phyloP scores from a whole-genome alignment of 2,888 invertebrate species.

The Drosophila tanythrix region DNA sequence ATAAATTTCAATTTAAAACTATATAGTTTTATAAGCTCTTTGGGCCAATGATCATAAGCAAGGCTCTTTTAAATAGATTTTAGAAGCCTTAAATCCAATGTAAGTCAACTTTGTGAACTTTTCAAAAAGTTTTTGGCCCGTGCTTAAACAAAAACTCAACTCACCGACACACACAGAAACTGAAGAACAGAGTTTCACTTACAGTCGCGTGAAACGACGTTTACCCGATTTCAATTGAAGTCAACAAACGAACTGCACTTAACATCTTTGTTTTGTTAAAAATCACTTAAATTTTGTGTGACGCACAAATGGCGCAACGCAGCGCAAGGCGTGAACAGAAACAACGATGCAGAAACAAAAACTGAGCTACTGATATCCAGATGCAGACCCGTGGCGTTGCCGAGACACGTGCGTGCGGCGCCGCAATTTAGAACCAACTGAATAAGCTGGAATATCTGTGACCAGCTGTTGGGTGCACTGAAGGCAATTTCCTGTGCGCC shows the following conservation, averaged over 20 bases:
- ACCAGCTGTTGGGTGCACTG: slow-evolving; percentile 43
- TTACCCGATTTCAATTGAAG: slow-evolving; percentile 42
- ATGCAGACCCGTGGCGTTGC: slow-evolving; percentile 33
- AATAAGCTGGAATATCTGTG: slow-evolving; percentile 45
- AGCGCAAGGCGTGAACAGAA: slow-evolving; percentile 3
- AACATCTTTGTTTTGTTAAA: slow-evolving; percentile 28
- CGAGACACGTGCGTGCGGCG: slow-evolving; percentile 74
- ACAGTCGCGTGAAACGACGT: slow-evolving; percentile 7
- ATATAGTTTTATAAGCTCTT: slow-evolving; percentile 17
- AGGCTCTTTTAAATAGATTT: slow-evolving; percentile 14
- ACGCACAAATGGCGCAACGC: slow-evolving; percentile 10
- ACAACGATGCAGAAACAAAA: slow-evolving; percentile 1
- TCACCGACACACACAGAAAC: slow-evolving; percentile 4
- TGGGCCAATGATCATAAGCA: slow-evolving; percentile 3
- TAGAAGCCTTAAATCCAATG: slow-evolving; percentile 31
- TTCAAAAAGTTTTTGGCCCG: slow-evolving; percentile 24
- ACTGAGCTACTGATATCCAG: slow-evolving; percentile 26
- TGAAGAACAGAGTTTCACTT: not conserved
- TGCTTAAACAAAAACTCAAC: slow-evolving; percentile 37
- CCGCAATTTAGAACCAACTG: slow-evolving; percentile 76
- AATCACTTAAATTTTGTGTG: slow-evolving; percentile 27
- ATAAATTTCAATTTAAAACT: not conserved
- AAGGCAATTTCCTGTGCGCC: slow-evolving; percentile 35
- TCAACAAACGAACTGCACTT: slow-evolving; percentile 33
- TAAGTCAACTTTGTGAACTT: slow-evolving; percentile 42